A percentile compares a stretch with the other conserved stretches of the same genome.
Conservation (phyloP, 2,888 invertebrate species). For the Diogma glabrata region DNA sequence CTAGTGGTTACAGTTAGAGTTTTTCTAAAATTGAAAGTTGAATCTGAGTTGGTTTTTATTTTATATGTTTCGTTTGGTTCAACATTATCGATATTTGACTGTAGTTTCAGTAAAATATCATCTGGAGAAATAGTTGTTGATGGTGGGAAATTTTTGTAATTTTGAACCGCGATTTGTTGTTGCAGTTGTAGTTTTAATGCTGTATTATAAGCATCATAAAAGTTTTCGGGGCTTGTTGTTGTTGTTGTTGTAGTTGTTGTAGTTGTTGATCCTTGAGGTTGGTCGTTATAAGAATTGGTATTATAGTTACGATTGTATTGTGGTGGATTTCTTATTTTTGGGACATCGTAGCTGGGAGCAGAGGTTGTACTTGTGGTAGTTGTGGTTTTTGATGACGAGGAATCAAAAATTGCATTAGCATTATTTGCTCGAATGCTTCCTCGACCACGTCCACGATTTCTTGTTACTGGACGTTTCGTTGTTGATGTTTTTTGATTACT, state of each 20-base stretch:
- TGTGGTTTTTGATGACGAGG: not conserved
- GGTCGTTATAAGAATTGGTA: too few species aligned
- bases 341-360: not conserved
- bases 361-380: not conserved
- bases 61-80: too few species aligned
- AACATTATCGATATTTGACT: not conserved
- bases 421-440: slow-evolving; percentile 6
- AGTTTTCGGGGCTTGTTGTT: not conserved
- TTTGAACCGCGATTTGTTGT: not conserved
- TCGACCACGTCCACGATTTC: not conserved
- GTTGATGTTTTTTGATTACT: slow-evolving; percentile 22
- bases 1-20: too few species aligned
- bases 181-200: slow-evolving; percentile 1
- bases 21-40: too few species aligned
- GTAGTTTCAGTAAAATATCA: not conserved
- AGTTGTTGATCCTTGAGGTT: not conserved
- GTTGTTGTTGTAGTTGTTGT: slow-evolving; percentile 1
- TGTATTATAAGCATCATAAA: slow-evolving; percentile 7
- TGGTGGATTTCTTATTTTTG: too few species aligned
- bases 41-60: too few species aligned
- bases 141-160: slow-evolving; percentile 5
- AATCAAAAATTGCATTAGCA: not conserved
- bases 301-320: not conserved
- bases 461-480: not conserved
- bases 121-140: not conserved